Conservation (phyloP, 2,888 invertebrate genomes). For the Ametastegia equiseti region DNA sequence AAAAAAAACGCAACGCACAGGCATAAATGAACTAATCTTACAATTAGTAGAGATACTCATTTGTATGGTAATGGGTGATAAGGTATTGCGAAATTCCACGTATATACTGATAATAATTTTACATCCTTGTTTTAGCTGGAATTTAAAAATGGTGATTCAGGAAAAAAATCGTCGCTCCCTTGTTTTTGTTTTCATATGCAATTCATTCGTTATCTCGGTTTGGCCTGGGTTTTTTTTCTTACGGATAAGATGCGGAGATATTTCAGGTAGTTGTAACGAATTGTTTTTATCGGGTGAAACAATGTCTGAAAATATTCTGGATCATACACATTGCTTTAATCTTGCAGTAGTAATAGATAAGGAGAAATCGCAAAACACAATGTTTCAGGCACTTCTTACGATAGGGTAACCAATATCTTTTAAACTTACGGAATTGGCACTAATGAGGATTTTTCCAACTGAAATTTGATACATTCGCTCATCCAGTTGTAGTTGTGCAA, state of each 20-base stretch:
- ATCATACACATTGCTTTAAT: too few relatives aligned
- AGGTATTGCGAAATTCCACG: neutral
- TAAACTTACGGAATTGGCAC: neutral
- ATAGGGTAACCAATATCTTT: neutral
- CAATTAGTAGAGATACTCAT: neutral
- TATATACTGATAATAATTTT: conserved; percentile 1
- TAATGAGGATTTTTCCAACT: neutral
- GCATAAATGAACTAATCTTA: neutral
- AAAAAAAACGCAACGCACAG: neutral
- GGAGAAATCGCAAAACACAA: neutral
- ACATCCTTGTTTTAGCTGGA: neutral
- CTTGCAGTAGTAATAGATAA: neutral
- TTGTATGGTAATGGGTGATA: neutral
- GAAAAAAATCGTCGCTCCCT: neutral
- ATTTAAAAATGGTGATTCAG: neutral
- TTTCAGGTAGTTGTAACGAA: neutral
- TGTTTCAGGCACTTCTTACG: neutral
- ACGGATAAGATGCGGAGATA: too few relatives aligned
- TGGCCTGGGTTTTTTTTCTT: too few relatives aligned
- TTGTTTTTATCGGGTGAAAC: neutral
- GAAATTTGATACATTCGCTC: neutral
- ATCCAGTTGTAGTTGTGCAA: neutral
- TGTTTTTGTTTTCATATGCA: neutral
- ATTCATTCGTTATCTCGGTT: too few relatives aligned
- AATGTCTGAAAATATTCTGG: neutral